phyloP scores from a whole-genome alignment of 2,888 invertebrate species.

The Eupithecia exiguata region DNA sequence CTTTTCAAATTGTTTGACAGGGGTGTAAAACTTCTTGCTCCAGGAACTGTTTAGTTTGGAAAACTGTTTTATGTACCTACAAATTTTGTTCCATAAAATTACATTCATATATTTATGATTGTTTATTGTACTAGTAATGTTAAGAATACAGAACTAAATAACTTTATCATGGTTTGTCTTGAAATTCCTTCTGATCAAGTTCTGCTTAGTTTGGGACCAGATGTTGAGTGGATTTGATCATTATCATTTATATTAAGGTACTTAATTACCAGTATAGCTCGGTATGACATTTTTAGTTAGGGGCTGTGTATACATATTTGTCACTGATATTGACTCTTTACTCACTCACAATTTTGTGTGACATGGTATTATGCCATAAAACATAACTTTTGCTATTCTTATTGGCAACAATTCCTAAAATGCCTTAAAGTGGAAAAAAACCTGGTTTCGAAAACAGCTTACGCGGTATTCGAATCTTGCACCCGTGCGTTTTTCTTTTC shows the following conservation, averaged over 20 bases:
- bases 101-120: neutral
- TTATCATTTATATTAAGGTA: too few species aligned
- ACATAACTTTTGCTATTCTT: neutral
- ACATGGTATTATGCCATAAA: too few species aligned
- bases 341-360: too few species aligned
- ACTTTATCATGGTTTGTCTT: too few species aligned
- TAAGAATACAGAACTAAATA: neutral
- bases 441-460: neutral
- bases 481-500: neutral
- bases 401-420: neutral
- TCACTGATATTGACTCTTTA: too few species aligned
- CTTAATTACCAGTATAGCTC: too few species aligned
- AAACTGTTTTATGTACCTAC: neutral
- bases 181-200: too few species aligned
- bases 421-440: neutral
- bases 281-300: too few species aligned
- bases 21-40: conserved; percentile 89
- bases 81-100: neutral
- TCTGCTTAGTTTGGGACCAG: too few species aligned
- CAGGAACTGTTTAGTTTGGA: conserved; percentile 80
- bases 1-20: conserved; percentile 89
- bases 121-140: neutral
- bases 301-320: too few species aligned
- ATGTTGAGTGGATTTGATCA: too few species aligned
- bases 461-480: neutral